These are phyloP conservation scores for Acipenser ruthenus DNA, from an alignment of 2,797 vertebrate genomes.

Conservation along the genomic window DNA sequence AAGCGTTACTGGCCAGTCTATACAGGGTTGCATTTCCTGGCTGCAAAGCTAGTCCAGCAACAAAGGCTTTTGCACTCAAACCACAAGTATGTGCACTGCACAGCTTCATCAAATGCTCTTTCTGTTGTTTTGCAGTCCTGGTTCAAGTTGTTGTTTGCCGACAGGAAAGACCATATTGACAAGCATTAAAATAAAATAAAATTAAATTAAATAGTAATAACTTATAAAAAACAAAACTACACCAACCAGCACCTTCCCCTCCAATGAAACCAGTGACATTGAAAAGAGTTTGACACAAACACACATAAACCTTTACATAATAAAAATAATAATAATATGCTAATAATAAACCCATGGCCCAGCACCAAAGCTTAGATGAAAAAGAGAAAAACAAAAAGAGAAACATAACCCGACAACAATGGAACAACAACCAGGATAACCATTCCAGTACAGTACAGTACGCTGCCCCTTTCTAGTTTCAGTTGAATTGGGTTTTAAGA, in stretches of 20 bases:
- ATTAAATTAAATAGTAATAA: not conserved
- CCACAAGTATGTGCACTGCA: no score
- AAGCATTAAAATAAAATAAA: constrained; percentile 23
- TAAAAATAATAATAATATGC: no score
- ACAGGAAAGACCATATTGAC: constrained; percentile 16
- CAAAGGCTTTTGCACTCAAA: no score
- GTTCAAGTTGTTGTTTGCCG: no score
- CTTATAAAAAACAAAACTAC: no score
- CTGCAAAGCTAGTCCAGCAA: no score
- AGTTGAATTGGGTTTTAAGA: no score
- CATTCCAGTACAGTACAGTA: constrained; percentile 29
- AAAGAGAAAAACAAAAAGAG: constrained; percentile 11
- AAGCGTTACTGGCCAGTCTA: no score
- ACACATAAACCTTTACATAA: not conserved
- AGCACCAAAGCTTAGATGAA: constrained; percentile 45
- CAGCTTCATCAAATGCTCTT: no score
- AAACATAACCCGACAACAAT: constrained; percentile 19
- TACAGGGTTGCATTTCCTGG: no score
- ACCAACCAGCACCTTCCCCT: not conserved
- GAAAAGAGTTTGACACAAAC: not conserved
- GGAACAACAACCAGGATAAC: constrained; percentile 17
- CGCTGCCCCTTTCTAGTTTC: no score
- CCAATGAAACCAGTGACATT: not conserved
- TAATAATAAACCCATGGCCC: constrained; percentile 30
- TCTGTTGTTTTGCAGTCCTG: no score